Evolutionary conservation across 2,888 invertebrate genomes (phyloP).

Genomic region (Rambutsinella grinnellia): DNA sequence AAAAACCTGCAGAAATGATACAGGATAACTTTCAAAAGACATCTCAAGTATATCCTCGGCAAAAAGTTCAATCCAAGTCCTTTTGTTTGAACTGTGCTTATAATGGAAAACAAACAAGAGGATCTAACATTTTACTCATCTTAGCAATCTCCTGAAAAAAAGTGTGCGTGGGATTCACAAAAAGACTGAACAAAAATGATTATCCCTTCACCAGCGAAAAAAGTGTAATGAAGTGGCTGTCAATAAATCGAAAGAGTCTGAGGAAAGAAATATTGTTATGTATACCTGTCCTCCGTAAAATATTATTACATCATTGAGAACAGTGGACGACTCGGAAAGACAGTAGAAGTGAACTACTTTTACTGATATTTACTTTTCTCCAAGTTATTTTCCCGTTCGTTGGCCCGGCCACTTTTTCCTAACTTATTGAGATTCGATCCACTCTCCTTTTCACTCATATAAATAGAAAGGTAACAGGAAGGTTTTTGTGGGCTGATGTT

Average conservation of each 20-base stretch:
- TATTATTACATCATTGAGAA: conserved; percentile 15
- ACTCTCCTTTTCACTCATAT: neutral
- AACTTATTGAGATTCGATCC: conserved; percentile 9
- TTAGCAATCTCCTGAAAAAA: neutral
- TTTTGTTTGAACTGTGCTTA: conserved; percentile 33
- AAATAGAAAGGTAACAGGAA: neutral
- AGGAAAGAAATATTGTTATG: conserved; percentile 26
- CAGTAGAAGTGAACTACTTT: conserved; percentile 16
- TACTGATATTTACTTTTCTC: neutral
- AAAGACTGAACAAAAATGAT: neutral
- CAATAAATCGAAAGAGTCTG: conserved; percentile 19
- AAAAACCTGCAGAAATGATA: no score
- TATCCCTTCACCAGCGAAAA: neutral
- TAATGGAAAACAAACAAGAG: conserved; percentile 32
- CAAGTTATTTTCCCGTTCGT: neutral
- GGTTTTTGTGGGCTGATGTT: neutral
- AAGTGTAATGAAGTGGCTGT: conserved; percentile 44
- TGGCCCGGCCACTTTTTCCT: neutral
- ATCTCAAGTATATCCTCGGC: no score
- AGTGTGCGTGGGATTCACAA: neutral
- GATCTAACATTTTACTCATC: neutral
- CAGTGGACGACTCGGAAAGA: conserved; percentile 3
- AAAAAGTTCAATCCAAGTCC: no score
- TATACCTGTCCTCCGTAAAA: conserved; percentile 12
- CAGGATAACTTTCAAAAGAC: neutral